Conservation (phyloP, 2,797 vertebrate genomes). For the Crypturellus tataupa region DNA sequence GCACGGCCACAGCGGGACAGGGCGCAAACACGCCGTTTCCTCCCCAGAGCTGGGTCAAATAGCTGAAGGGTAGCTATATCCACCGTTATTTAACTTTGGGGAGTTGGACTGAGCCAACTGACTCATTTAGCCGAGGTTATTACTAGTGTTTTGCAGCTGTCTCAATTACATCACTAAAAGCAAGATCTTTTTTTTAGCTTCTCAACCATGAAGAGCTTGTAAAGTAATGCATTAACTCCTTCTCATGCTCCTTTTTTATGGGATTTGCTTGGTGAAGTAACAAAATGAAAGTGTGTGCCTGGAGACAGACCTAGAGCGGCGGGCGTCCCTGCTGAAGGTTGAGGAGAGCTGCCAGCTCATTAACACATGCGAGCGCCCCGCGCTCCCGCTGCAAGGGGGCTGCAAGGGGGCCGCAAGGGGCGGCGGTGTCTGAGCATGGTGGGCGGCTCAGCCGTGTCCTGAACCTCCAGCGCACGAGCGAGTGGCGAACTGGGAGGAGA, state of each 20-base stretch:
- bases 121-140: neutral
- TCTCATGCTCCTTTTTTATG: neutral
- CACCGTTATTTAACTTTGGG: neutral
- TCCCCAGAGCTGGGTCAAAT: neutral
- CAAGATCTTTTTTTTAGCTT: slow-evolving; percentile 7
- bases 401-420: neutral
- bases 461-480: slow-evolving; percentile 3
- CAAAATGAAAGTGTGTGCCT: neutral
- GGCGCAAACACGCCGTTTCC: neutral
- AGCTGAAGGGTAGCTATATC: neutral
- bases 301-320: neutral
- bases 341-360: slow-evolving; percentile 48
- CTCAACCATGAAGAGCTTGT: neutral
- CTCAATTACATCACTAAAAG: neutral
- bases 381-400: slow-evolving; percentile 42
- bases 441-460: slow-evolving; percentile 27
- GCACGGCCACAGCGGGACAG: neutral
- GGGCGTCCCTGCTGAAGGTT: neutral
- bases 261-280: slow-evolving; percentile 10
- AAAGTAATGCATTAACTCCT: slow-evolving; percentile 27
- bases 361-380: slow-evolving; percentile 31
- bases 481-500: slow-evolving; percentile 44
- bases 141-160: slow-evolving; percentile 6
- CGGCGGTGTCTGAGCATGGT: neutral
- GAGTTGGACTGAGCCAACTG: rapidly evolving